phyloP scores from a whole-genome alignment of 92 coral and sea anemone genomes.

The Zoanthus sociatus region DNA sequence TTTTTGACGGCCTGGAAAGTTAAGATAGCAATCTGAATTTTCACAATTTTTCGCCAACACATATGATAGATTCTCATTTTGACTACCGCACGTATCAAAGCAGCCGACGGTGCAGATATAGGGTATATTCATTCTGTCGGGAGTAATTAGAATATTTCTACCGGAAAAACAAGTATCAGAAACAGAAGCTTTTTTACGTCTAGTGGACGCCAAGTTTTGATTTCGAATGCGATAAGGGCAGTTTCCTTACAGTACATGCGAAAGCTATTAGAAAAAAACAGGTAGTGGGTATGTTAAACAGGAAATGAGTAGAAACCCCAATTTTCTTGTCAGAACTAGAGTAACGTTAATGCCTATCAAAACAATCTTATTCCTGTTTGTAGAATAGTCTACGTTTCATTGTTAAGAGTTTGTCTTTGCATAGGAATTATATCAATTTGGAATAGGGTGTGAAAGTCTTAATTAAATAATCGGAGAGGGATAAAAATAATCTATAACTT shows the following conservation, averaged over 20 bases:
- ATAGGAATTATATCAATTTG: background rate
- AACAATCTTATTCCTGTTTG: background rate
- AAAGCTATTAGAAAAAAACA: slow-evolving; percentile 33
- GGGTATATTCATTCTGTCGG: background rate
- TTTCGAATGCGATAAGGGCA: slow-evolving; percentile 31
- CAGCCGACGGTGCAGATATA: slow-evolving; percentile 34
- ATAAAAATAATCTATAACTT: too few species aligned
- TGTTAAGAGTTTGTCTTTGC: background rate
- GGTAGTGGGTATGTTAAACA: background rate
- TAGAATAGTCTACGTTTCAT: background rate
- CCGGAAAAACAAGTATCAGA: slow-evolving; percentile 48
- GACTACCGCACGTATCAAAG: slow-evolving; percentile 11
- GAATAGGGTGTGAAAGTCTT: background rate
- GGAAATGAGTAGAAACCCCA: slow-evolving; percentile 1
- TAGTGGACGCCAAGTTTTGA: slow-evolving; percentile 37
- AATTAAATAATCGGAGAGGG: too few species aligned
- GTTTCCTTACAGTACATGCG: slow-evolving; percentile 14
- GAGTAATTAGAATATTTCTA: slow-evolving; percentile 26
- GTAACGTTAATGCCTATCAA: background rate
- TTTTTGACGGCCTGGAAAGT: background rate
- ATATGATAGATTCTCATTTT: slow-evolving; percentile 11
- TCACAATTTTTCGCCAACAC: background rate
- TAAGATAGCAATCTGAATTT: background rate
- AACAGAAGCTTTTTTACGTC: slow-evolving; percentile 34
- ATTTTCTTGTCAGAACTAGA: background rate